Evolutionary conservation across 2,797 vertebrate species (phyloP), one percentile per base, ranked within the genome.

Genomic region (Neostethus bicornis): DNA sequence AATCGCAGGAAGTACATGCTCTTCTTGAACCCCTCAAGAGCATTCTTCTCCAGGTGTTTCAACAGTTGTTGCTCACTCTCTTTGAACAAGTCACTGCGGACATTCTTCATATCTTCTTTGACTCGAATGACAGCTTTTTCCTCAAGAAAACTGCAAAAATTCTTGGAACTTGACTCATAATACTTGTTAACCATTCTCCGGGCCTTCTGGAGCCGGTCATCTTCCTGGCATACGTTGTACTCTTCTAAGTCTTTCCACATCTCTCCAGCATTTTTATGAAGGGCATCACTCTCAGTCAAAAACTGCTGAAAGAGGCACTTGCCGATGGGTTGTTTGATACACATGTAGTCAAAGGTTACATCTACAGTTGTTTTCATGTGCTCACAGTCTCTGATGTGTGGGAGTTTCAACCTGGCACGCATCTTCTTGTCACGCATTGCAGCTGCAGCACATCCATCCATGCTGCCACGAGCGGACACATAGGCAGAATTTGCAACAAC

Each of bases 401-500:
- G 91, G 20, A 92, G 87, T 57, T 84, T 90, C 51, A 93, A 80
- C 61, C 72, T 85, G 59, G 86, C 85, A 0, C 86, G 84, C 77
- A 91, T 89, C 80, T 91, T 93, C 77, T 92, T 92, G 79, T 92
- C 92, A 1, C 89, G 89, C 87, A 91, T 79, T 32, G 82, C 16
- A 1, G 84, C 72, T 0, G 87, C 88, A 1, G 85, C 68, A 1
- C 53, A 13, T 4, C 82, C 86, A 0, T 93, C 90, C 37, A 85
- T 5, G 10, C 88, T 90, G 46, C 88, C 86, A 0, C 91, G 82
- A 26, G 92, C 91, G 1, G 90, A 91, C 46, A 93, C 89, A 0
- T 93, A 93, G 58, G 90, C 92, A 1, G 89, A 92, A 76, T 93
- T 93, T n/a, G 92, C 91, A 88, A 93, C 91, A 66, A 91, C 89